Conservation (phyloP, 2,113 vertebrate species). For the Piliocolobus tephrosceles region DNA sequence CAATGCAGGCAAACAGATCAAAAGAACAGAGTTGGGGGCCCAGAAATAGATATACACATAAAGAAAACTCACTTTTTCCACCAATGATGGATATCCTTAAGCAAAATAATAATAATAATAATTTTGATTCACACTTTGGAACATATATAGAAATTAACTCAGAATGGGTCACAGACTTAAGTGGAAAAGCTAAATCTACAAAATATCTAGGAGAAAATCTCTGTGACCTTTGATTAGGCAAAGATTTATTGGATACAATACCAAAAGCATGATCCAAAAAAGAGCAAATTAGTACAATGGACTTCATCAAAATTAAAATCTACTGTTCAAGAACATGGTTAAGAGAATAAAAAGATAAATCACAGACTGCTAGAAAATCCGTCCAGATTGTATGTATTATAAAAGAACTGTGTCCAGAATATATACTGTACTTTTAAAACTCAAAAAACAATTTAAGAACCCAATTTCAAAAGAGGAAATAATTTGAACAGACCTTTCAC, state of each 20-base stretch:
- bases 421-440: background rate
- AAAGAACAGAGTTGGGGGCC: background rate
- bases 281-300: background rate
- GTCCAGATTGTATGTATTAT: background rate
- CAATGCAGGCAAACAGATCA: background rate
- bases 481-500: background rate
- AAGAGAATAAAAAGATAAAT: background rate
- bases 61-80: background rate
- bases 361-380: background rate
- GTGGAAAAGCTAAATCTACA: background rate
- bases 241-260: background rate
- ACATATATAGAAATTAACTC: background rate
- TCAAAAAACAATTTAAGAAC: background rate
- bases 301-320: background rate
- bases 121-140: background rate
- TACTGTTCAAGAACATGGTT: background rate
- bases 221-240: background rate
- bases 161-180: background rate
- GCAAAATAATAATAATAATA: background rate
- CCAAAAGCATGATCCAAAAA: background rate
- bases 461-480: background rate
- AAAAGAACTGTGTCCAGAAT: background rate
- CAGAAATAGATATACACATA: background rate
- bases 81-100: background rate
- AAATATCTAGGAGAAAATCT: background rate